A percentile compares a stretch with the other conserved stretches of the same genome.
Evolutionary conservation across 2,113 vertebrate species (phyloP).

Genomic region (Otolemur garnettii): DNA sequence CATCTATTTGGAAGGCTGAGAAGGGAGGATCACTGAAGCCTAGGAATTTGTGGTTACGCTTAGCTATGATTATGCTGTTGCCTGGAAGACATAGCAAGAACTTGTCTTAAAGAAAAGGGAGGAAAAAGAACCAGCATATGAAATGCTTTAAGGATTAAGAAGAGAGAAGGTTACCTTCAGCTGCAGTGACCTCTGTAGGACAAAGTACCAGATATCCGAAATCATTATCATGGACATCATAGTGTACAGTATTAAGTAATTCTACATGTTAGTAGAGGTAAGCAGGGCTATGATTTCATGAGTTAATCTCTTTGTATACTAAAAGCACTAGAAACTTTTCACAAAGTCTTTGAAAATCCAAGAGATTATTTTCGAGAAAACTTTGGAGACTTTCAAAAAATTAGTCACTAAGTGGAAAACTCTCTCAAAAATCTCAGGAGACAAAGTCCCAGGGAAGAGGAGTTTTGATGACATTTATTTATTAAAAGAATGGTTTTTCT

Average conservation of each 20-base stretch:
- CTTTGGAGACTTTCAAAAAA: slow-evolving; percentile 47
- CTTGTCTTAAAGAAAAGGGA: too few relatives aligned
- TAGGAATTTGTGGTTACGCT: too few relatives aligned
- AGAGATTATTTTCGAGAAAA: background rate
- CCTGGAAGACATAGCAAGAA: too few relatives aligned
- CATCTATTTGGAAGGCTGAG: too few relatives aligned
- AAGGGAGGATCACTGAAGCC: too few relatives aligned
- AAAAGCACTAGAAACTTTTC: background rate
- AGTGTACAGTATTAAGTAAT: background rate
- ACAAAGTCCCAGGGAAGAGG: background rate
- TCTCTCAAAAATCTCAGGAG: background rate
- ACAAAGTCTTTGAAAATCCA: background rate
- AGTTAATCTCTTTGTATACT: background rate
- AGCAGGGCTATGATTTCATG: background rate
- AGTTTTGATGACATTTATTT: background rate
- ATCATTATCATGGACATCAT: background rate
- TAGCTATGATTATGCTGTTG: too few relatives aligned
- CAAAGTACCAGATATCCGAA: background rate
- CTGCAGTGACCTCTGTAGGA: background rate
- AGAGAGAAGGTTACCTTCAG: background rate
- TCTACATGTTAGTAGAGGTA: background rate
- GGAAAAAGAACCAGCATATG: background rate
- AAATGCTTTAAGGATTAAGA: background rate
- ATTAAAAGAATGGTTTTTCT: slow-evolving; percentile 41
- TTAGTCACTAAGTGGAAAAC: background rate